These are phyloP conservation scores for Drosophila gunungcola DNA, from an alignment of 1,140 invertebrate genomes.

Conservation along the genomic window DNA sequence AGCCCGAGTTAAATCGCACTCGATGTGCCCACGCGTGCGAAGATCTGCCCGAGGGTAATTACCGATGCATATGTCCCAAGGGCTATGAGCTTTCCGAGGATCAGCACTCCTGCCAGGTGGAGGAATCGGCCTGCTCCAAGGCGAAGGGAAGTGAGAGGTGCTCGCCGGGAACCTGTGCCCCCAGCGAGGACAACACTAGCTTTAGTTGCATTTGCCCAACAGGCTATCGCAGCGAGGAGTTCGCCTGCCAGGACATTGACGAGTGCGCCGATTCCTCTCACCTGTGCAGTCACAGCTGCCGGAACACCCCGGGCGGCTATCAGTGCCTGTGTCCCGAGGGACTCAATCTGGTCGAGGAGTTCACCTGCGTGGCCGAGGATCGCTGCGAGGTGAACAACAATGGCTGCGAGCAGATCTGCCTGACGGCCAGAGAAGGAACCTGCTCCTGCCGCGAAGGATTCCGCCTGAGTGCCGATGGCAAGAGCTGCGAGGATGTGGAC, in stretches of 20 bases:
- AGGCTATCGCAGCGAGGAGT: constrained; percentile 81
- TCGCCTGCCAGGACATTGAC: constrained; percentile 87
- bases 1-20: constrained; percentile 83
- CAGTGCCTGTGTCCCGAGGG: constrained; percentile 91
- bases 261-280: constrained; percentile 91
- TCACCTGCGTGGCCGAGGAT: constrained; percentile 86
- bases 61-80: constrained; percentile 84
- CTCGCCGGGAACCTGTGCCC: constrained; percentile 85
- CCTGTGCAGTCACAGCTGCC: constrained; percentile 91
- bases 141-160: constrained; percentile 63
- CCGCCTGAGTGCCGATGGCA: constrained; percentile 62
- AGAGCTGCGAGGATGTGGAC: constrained; percentile 89
- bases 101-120: constrained; percentile 86
- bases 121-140: constrained; percentile 85
- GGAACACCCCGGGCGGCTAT: constrained; percentile 93
- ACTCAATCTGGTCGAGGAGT: constrained; percentile 84
- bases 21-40: constrained; percentile 86
- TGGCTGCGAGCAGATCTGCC: constrained; percentile 86
- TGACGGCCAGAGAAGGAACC: constrained; percentile 55
- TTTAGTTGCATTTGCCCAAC: constrained; percentile 85
- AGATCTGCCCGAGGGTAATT: constrained; percentile 85
- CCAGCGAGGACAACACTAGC: constrained; percentile 86
- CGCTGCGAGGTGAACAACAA: constrained; percentile 86
- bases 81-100: constrained; percentile 86
- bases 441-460: constrained; percentile 87